Conservation (phyloP, 2,888 invertebrate genomes). For the Parapristionchus giblindavisi region DNA sequence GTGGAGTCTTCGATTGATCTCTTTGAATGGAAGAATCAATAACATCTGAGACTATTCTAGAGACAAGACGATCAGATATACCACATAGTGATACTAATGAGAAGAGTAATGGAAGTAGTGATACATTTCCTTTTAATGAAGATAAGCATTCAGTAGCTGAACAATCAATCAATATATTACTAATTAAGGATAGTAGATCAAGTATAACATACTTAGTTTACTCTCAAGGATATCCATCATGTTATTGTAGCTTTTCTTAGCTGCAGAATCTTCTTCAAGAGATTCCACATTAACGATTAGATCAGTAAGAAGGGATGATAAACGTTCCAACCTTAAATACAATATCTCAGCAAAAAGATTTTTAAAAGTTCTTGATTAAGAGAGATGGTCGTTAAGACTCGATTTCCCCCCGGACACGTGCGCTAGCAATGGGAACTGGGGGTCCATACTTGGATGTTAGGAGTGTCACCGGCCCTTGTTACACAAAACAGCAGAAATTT, state of each 20-base stretch:
- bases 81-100: slow-evolving; percentile 31
- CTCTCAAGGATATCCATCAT: slow-evolving; percentile 29
- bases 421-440: too few relatives aligned
- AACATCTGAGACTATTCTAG: slow-evolving; percentile 26
- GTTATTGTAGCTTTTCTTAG: slow-evolving; percentile 21
- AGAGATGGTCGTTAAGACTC: neutral
- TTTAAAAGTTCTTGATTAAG: neutral
- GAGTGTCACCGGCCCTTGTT: too few relatives aligned
- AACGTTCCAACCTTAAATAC: slow-evolving; percentile 49
- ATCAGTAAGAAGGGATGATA: slow-evolving; percentile 47
- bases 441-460: too few relatives aligned
- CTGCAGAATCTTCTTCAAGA: slow-evolving; percentile 21
- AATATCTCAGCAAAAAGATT: neutral
- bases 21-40: slow-evolving; percentile 32
- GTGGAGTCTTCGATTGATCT: slow-evolving; percentile 8
- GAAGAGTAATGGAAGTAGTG: slow-evolving; percentile 34
- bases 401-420: too few relatives aligned
- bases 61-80: slow-evolving; percentile 27
- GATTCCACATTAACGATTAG: slow-evolving; percentile 36
- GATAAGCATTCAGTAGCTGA: slow-evolving; percentile 10
- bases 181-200: neutral
- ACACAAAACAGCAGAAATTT: too few relatives aligned
- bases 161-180: neutral
- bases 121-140: slow-evolving; percentile 14
- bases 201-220: slow-evolving; percentile 10